A percentile compares a stretch with the other conserved stretches of the same genome.
phyloP scores from a whole-genome alignment of 2,797 vertebrate genomes.

The Microctenopoma stevenorrisi region DNA sequence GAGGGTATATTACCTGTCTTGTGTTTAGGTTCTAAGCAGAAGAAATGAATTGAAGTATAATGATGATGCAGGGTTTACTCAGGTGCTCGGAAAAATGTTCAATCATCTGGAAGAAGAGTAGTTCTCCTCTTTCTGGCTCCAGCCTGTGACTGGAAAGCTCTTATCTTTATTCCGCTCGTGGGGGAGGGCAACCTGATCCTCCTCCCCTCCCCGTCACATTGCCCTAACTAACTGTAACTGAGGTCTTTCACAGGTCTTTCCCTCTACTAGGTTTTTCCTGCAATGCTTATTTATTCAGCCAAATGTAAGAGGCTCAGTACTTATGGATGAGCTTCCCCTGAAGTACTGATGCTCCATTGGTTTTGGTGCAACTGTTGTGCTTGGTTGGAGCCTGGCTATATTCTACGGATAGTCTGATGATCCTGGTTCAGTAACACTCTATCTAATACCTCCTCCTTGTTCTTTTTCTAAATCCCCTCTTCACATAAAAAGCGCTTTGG shows the following conservation, averaged over 20 bases:
- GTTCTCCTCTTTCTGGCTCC: constrained; percentile 29
- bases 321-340: constrained; percentile 7
- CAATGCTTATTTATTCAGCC: constrained; percentile 31
- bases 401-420: constrained; percentile 11
- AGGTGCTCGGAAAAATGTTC: constrained; percentile 32
- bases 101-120: constrained; percentile 42
- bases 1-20: not conserved
- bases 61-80: constrained; percentile 26
- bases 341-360: not conserved
- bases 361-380: constrained; percentile 5
- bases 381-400: not conserved
- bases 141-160: constrained; percentile 39
- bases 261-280: constrained; percentile 9
- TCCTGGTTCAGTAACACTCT: constrained; percentile 8
- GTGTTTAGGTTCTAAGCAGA: not conserved
- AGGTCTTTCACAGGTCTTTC: constrained; percentile 7
- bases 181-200: constrained; percentile 55
- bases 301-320: constrained; percentile 16
- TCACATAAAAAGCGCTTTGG: not conserved
- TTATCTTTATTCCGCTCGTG: constrained; percentile 56
- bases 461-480: not conserved
- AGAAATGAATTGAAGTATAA: not conserved
- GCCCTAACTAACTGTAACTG: constrained; percentile 39
- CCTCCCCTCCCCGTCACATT: constrained; percentile 21
- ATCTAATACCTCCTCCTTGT: constrained; percentile 16